Evolutionary conservation across 2,797 vertebrate genomes (phyloP).

Genomic region (Falco peregrinus): DNA sequence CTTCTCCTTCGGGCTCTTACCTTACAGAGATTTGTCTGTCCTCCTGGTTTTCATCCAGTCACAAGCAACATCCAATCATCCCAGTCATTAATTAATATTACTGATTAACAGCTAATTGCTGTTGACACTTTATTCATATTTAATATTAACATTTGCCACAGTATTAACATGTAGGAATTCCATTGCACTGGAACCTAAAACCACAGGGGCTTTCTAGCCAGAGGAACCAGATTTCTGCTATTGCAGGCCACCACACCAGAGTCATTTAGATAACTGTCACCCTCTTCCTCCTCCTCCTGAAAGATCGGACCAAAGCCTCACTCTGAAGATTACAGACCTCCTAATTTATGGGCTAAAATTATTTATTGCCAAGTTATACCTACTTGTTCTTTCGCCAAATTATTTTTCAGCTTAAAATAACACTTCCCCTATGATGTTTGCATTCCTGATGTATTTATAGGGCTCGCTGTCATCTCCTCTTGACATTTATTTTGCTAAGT

Average conservation of each 20-base stretch:
- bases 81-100: not conserved
- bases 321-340: not conserved
- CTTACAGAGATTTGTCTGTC: not conserved
- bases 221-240: not conserved
- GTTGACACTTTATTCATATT: not conserved
- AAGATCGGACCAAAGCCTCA: not conserved
- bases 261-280: not conserved
- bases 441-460: not conserved
- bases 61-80: not conserved
- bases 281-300: not conserved
- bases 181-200: not conserved
- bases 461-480: not conserved
- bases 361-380: not conserved
- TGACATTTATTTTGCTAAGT: not conserved
- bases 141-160: not conserved
- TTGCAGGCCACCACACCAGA: not conserved
- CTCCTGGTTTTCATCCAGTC: not conserved
- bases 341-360: not conserved
- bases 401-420: slow-evolving; percentile 13
- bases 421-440: not conserved
- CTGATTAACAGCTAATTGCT: not conserved
- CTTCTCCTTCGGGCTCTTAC: not conserved
- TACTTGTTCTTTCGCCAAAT: not conserved
- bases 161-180: not conserved
- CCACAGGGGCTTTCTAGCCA: not conserved